Conservation (phyloP, 2,113 vertebrate genomes). For the Hyaena hyaena region DNA sequence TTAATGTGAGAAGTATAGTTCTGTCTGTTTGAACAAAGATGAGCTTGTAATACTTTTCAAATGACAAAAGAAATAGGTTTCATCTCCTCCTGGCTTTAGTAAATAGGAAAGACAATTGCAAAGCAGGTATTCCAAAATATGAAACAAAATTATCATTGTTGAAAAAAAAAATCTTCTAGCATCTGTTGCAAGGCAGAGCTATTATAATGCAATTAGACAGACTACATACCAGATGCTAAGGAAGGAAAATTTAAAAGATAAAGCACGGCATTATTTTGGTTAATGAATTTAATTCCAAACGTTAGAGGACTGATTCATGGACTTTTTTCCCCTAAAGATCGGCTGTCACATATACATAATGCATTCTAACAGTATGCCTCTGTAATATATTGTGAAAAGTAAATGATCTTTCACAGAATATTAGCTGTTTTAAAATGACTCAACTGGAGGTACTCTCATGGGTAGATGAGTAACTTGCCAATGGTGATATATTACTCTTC, state of each 20-base stretch:
- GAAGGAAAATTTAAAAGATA: slow-evolving; percentile 81
- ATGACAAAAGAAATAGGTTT: slow-evolving; percentile 53
- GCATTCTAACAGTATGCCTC: slow-evolving; percentile 38
- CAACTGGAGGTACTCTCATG: not conserved
- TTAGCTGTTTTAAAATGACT: slow-evolving; percentile 39
- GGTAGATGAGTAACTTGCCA: not conserved
- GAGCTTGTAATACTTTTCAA: slow-evolving; percentile 53
- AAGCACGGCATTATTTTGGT: slow-evolving; percentile 72
- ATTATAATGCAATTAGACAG: slow-evolving; percentile 85
- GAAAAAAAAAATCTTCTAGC: slow-evolving; percentile 76
- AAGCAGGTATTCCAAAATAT: slow-evolving; percentile 73
- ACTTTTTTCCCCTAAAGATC: slow-evolving; percentile 11
- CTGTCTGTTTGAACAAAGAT: slow-evolving; percentile 18
- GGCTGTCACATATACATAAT: slow-evolving; percentile 52
- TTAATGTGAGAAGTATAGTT: not conserved
- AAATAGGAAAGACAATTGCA: slow-evolving; percentile 60
- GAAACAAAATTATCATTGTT: slow-evolving; percentile 68
- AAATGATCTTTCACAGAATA: not conserved
- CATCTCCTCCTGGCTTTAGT: not conserved
- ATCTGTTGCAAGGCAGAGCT: slow-evolving; percentile 81
- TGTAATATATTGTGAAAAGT: slow-evolving; percentile 50
- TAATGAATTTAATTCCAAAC: slow-evolving; percentile 78
- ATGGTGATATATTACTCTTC: not conserved
- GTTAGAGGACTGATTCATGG: slow-evolving; percentile 59
- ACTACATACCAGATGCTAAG: slow-evolving; percentile 83